Conservation (phyloP, 1,140 invertebrate genomes). For the Nixonia krombeini region DNA sequence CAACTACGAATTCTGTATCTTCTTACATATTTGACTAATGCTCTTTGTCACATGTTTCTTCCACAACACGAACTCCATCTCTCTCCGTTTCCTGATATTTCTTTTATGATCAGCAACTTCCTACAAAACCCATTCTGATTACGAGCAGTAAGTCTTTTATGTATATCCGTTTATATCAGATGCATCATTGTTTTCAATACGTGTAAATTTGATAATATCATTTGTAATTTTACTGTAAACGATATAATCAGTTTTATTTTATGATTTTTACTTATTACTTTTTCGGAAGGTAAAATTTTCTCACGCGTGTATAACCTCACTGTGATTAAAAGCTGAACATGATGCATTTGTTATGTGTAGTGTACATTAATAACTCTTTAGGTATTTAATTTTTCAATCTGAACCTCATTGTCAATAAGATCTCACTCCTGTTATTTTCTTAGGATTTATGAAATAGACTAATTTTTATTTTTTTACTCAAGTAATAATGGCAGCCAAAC, state of each 20-base stretch:
- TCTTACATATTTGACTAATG: too few relatives aligned
- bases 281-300: background rate
- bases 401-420: too few relatives aligned
- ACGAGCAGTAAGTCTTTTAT: background rate
- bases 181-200: background rate
- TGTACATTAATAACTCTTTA: background rate
- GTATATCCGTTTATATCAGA: conserved; percentile 5
- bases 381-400: too few relatives aligned
- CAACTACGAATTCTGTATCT: too few relatives aligned
- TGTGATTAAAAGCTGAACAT: too few relatives aligned
- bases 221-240: background rate
- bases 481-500: background rate
- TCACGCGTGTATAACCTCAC: background rate
- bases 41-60: too few relatives aligned
- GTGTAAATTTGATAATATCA: background rate
- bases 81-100: background rate
- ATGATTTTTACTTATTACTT: background rate
- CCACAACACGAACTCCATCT: background rate
- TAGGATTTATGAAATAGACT: background rate
- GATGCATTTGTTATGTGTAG: background rate
- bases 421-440: too few relatives aligned
- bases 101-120: background rate
- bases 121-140: conserved; percentile 4
- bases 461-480: background rate
- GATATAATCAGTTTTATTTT: background rate